Base-by-base conservation (phyloP, 2,888 invertebrate species). In the Melinopterus prodromus region DNA sequence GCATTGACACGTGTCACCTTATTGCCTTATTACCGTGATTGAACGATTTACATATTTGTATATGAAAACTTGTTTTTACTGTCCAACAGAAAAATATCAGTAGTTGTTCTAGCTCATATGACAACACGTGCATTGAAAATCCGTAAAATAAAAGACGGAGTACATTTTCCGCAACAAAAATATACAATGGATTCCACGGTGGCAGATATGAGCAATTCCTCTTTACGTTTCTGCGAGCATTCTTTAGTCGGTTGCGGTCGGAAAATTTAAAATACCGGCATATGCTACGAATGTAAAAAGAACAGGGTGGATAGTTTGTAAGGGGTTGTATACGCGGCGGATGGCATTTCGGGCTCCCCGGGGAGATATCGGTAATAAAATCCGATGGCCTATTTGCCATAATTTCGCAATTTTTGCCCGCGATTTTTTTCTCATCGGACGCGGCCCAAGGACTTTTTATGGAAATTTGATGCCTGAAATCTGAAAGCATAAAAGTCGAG, bases 351-450 rank as follows among this genome's bases (percentile, higher is more conserved):
- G 53, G 53, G 53, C 9, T 12, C 53, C 53, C 9, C 53, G 1
- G 53, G 53, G 53, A 53, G 53, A 53, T 53, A 53, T 53, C 53
- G 53, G 53, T 53, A 53, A 53, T 53, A 53, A 53, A 53, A 53
- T 53, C 53, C 53, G 53, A 53, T 53, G 53, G 53, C 12, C 53
- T 53, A 53, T 53, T 53, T 53, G 53, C 53, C 53, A 53, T 53
- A 53, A 53, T 53, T 53, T 53, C 53, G 53, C 53, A 53, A 53
- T 53, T 53, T 26, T 53, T 53, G 53, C 53, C 53, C 53, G 53
- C 53, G 53, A 53, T 53, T 53, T 53, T 53, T 53, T 53, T 53
- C 53, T 53, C 53, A 53, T 53, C 53, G 7, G 9, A 12, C 9
- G 53, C 53, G 53, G 53, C 53, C 53, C 53, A 53, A 53, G 53